Conservation (phyloP, 2,888 invertebrate species). For the Blastobasis lacticolella region DNA sequence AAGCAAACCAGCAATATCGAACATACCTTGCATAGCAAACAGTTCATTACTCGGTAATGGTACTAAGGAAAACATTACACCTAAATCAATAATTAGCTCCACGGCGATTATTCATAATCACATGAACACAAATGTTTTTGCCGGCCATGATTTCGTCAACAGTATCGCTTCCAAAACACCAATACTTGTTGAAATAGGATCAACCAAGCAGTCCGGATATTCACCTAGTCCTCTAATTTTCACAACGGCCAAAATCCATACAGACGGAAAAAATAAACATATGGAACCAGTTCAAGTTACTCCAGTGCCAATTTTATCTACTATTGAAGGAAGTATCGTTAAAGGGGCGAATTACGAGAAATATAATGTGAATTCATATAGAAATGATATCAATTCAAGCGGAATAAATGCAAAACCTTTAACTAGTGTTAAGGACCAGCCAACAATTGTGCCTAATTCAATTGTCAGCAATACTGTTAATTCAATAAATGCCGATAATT, state of each 20-base stretch:
- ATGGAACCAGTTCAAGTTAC: slow-evolving; percentile 58
- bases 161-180: slow-evolving; percentile 33
- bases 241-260: slow-evolving; percentile 66
- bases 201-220: slow-evolving; percentile 31
- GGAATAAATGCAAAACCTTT: background rate
- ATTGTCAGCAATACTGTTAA: background rate
- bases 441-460: background rate
- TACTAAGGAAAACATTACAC: slow-evolving; percentile 22
- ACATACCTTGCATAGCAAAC: slow-evolving; percentile 17
- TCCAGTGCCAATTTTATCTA: slow-evolving; percentile 54
- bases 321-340: slow-evolving; percentile 40
- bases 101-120: slow-evolving; percentile 37
- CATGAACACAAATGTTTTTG: slow-evolving; percentile 52
- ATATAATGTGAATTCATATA: slow-evolving; percentile 2
- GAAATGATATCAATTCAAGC: slow-evolving; percentile 1
- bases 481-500: background rate
- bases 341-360: slow-evolving; percentile 19
- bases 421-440: background rate
- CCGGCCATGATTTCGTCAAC: slow-evolving; percentile 26
- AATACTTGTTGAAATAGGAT: slow-evolving; percentile 51
- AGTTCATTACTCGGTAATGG: slow-evolving; percentile 20
- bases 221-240: slow-evolving; percentile 54
- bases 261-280: slow-evolving; percentile 44
- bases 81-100: slow-evolving; percentile 1
- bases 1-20: slow-evolving; percentile 17